Evolutionary conservation across 2,888 invertebrate genomes (phyloP).

Genomic region (Asteroscopus sphinx): DNA sequence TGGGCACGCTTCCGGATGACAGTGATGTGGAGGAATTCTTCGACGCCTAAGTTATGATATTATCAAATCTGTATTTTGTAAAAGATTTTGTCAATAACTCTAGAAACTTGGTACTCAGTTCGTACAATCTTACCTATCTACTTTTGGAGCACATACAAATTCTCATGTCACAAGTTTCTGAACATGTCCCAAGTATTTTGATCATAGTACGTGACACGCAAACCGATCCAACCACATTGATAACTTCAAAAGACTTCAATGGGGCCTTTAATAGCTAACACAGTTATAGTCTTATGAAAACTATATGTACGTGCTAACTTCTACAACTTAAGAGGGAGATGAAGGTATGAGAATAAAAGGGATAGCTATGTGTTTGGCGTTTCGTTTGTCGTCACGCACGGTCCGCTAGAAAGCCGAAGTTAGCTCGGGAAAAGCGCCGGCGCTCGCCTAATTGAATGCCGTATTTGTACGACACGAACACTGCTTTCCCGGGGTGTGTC

Average conservation of each 20-base stretch:
- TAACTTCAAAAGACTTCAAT: slow-evolving; percentile 49
- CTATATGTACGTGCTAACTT: slow-evolving; percentile 27
- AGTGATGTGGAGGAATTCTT: no score
- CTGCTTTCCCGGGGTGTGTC: slow-evolving; percentile 55
- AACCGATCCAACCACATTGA: slow-evolving; percentile 35
- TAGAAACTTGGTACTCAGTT: background rate
- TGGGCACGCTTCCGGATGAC: no score
- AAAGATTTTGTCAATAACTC: background rate
- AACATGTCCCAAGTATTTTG: slow-evolving; percentile 43
- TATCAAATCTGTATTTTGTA: background rate
- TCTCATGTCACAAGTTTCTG: slow-evolving; percentile 23
- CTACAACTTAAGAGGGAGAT: slow-evolving; percentile 33
- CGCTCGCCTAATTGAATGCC: slow-evolving; percentile 56
- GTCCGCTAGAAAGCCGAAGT: slow-evolving; percentile 59
- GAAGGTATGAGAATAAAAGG: slow-evolving; percentile 40
- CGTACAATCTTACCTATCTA: slow-evolving; percentile 5
- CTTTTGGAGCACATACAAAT: slow-evolving; percentile 15
- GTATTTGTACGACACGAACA: slow-evolving; percentile 57
- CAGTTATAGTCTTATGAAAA: slow-evolving; percentile 48
- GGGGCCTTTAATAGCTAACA: slow-evolving; percentile 33
- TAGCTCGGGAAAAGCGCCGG: slow-evolving; percentile 62
- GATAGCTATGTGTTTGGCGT: slow-evolving; percentile 51
- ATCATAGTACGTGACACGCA: slow-evolving; percentile 45
- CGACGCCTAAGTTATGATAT: no score
- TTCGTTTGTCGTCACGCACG: slow-evolving; percentile 60